These are phyloP conservation scores for Melanotaenia boesemani DNA, from an alignment of 2,797 vertebrate species.

Conservation along the genomic window DNA sequence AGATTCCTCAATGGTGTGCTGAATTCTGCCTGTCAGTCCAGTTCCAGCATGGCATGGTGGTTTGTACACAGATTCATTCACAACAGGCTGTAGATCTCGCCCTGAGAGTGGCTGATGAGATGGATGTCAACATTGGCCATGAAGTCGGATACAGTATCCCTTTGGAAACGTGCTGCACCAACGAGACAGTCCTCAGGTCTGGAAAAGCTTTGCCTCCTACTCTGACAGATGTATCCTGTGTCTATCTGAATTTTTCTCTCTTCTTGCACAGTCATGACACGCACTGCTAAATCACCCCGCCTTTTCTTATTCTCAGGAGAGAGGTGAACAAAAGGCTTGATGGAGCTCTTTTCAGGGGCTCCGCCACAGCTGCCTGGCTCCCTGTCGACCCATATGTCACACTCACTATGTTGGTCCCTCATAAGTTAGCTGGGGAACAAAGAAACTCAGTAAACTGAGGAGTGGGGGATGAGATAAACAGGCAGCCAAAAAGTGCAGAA, in stretches of 20 bases:
- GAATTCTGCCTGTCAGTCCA: conserved; percentile 86
- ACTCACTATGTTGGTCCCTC: conserved; percentile 53
- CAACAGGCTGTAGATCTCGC: conserved; percentile 86
- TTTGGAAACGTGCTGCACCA: conserved; percentile 86
- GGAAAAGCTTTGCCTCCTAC: conserved; percentile 2
- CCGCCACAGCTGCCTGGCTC: conserved; percentile 75
- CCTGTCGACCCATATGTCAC: conserved; percentile 78
- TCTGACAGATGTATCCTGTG: not conserved
- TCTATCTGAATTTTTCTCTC: conserved; percentile 25
- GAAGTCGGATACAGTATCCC: conserved; percentile 90
- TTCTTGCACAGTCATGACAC: conserved; percentile 36
- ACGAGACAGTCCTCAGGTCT: conserved; percentile 89
- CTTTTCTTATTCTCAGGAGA: conserved; percentile 58
- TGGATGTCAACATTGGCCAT: conserved; percentile 91
- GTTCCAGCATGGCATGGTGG: conserved; percentile 85
- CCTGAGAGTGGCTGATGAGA: conserved; percentile 88
- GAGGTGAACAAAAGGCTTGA: conserved; percentile 75
- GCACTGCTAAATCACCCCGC: conserved; percentile 55
- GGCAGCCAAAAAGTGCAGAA: conserved; percentile 39
- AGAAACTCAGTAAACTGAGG: conserved; percentile 45
- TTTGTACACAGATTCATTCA: conserved; percentile 86
- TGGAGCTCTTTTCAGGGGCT: conserved; percentile 69
- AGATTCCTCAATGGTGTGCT: conserved; percentile 93
- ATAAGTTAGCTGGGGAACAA: conserved; percentile 75
- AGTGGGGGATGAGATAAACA: conserved; percentile 55